Percentiles rank a stretch among this genome's conserved stretches.
Conservation (phyloP, 2,113 vertebrate species). For the Cavia aperea region DNA sequence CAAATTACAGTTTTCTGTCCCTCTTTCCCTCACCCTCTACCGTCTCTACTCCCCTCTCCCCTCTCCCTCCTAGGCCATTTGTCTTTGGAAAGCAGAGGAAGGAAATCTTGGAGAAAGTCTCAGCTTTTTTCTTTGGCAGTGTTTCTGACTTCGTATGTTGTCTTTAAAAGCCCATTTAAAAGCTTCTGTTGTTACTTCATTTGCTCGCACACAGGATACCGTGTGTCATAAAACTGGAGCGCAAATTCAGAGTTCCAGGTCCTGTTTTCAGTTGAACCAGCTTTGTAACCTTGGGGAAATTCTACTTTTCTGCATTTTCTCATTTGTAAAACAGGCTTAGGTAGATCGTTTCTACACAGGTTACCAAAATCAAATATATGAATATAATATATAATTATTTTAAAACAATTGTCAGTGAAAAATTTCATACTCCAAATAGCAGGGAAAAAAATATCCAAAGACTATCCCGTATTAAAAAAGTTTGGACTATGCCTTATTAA, state of each 20-base stretch:
- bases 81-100: neutral
- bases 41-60: rapidly evolving
- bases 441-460: neutral
- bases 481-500: neutral
- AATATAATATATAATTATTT: neutral
- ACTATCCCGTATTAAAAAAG: neutral
- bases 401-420: neutral
- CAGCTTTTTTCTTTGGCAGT: neutral
- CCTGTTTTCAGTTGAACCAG: neutral
- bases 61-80: neutral
- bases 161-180: conserved; percentile 4
- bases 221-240: neutral
- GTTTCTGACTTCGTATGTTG: neutral
- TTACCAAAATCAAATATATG: conserved; percentile 11
- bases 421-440: neutral
- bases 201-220: neutral
- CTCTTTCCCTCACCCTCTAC: neutral
- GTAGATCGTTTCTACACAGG: conserved; percentile 1
- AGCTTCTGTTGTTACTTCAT: neutral
- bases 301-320: neutral
- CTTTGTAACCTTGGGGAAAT: neutral
- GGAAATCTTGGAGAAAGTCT: neutral
- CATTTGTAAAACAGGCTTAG: conserved; percentile 24
- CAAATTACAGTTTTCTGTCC: neutral
- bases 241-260: neutral